Evolutionary conservation across 2,888 invertebrate species (phyloP), one percentile per base, ranked within the genome.

Genomic region (Biston betularia): DNA sequence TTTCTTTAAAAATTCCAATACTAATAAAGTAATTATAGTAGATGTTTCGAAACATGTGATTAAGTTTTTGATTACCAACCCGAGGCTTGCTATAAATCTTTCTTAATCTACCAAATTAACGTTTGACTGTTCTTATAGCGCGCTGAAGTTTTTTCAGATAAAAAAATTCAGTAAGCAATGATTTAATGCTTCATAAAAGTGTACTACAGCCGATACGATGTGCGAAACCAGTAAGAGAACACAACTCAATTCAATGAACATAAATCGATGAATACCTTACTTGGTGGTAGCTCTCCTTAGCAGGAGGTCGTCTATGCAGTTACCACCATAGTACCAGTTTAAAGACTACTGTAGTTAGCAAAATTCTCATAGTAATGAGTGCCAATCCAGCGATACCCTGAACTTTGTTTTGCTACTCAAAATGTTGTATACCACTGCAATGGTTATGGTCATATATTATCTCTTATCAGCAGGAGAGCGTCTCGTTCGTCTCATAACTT

Each of bases 21-120:
- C 3, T 57, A 58, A 44, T 48, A 38, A 52, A 65, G 61, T 65
- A 75, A 74, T 75, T 70, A 72, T 68, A 46, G 71, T 64, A 68
- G 66, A 69, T 67, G 35, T 42, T 42, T 65, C 45, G 54, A 68
- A 71, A 48, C 44, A 65, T 59, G 63, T 49, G 56, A 68, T 70
- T 50, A 65, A 68, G 48, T 7, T 71, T 59, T 70, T 70, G 42
- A 54, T 54, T 44, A 24, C 66, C 66, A 68, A 62, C 59, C 53
- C 63, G 69, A 62, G 50, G 69, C 50, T 59, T 40, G 55, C 64
- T 55, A 67, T 78, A 76, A 78, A 75, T 74, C 68, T 70, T 40
- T 50, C 65, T 58, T 72, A 75, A 74, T 74, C 72, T 69, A 69
- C 67, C 46, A 68, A 74, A 75, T 74, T 73, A 73, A 75, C 65